Percentiles rank a stretch among this genome's conserved stretches.
Conservation (phyloP, 1,140 invertebrate genomes). For the Drosophila novamexicana region DNA sequence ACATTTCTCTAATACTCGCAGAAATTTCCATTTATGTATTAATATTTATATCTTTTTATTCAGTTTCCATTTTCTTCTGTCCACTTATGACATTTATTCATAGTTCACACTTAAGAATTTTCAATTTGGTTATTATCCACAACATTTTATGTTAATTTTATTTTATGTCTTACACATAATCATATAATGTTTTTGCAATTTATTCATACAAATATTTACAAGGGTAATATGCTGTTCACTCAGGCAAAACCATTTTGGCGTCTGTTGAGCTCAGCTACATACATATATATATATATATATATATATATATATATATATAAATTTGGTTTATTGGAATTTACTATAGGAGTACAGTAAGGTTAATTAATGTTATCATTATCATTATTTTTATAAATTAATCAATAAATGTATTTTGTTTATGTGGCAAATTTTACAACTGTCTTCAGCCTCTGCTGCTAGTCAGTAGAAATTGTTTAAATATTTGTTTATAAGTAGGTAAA, state of each 20-base stretch:
- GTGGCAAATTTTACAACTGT: conserved; percentile 46
- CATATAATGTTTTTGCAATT: conserved; percentile 53
- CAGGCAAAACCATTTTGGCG: conserved; percentile 9
- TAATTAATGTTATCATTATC: conserved; percentile 39
- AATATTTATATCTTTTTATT: conserved; percentile 52
- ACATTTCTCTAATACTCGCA: background rate
- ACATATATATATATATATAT: conserved; percentile 15
- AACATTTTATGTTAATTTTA: conserved; percentile 46
- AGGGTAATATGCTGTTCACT: conserved; percentile 23
- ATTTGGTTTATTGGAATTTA: conserved; percentile 28
- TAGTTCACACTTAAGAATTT: conserved; percentile 63
- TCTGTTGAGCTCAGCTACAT: conserved; percentile 14
- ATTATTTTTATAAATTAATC: conserved; percentile 48
- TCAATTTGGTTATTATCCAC: conserved; percentile 57
- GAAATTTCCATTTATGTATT: conserved; percentile 20
- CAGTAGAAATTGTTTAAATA: conserved; percentile 56
- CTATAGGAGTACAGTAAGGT: conserved; percentile 56
- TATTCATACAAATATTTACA: conserved; percentile 76
- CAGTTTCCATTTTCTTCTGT: conserved; percentile 49
- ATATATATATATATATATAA: background rate
- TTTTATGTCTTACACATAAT: conserved; percentile 49
- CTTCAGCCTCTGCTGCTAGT: conserved; percentile 25
- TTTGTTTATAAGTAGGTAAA: conserved; percentile 24
- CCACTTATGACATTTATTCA: conserved; percentile 58
- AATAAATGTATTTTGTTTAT: conserved; percentile 52